These are phyloP conservation scores for Zeuzera pyrina DNA, from an alignment of 2,888 invertebrate genomes.

Conservation along the genomic window DNA sequence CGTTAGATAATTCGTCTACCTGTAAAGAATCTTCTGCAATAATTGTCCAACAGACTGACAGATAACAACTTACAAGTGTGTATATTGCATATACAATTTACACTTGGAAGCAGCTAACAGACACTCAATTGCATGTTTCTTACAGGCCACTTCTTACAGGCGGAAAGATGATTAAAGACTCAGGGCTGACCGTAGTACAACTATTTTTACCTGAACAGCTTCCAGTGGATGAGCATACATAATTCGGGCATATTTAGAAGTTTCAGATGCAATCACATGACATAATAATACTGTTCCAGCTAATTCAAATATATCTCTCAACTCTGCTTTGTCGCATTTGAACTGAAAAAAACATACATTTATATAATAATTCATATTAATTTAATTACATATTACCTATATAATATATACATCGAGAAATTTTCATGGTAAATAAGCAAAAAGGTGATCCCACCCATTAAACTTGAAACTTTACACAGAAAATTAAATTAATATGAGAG, in stretches of 20 bases:
- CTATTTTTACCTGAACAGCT: constrained; percentile 45
- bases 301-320: constrained; percentile 42
- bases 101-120: too few relatives aligned
- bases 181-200: background rate
- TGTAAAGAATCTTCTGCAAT: too few relatives aligned
- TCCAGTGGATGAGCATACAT: constrained; percentile 55
- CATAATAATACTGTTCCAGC: constrained; percentile 47
- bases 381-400: background rate
- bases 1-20: too few relatives aligned
- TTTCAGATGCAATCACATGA: constrained; percentile 17
- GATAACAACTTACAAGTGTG: too few relatives aligned
- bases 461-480: background rate
- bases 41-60: too few relatives aligned
- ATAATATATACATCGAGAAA: background rate
- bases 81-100: too few relatives aligned
- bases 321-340: constrained; percentile 40
- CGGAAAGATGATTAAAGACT: background rate
- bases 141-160: too few relatives aligned
- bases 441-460: background rate
- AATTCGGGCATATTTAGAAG: constrained; percentile 32
- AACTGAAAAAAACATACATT: constrained; percentile 28
- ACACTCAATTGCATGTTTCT: too few relatives aligned
- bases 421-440: background rate
- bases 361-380: background rate
- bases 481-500: too few relatives aligned